These are phyloP conservation scores for Rhynchotus rufescens DNA, from an alignment of 2,797 vertebrate genomes.

Conservation along the genomic window DNA sequence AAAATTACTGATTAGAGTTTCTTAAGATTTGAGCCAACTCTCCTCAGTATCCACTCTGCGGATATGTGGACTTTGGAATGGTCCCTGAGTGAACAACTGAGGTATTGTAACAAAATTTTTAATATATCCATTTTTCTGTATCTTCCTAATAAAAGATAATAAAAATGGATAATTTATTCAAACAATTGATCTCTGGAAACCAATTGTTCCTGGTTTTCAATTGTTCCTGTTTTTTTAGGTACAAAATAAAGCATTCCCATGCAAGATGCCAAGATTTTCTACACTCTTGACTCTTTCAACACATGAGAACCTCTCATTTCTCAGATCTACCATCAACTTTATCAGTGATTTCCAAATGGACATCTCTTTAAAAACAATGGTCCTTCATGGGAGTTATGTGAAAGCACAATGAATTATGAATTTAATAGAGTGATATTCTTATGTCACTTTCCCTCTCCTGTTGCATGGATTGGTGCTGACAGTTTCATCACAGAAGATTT, in stretches of 20 bases:
- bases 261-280: background rate
- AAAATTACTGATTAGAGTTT: background rate
- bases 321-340: background rate
- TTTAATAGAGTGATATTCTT: background rate
- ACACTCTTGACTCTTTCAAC: fast-evolving
- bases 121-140: background rate
- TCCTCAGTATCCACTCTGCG: background rate
- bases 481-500: background rate
- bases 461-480: slow-evolving; percentile 22
- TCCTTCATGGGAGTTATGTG: background rate
- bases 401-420: background rate
- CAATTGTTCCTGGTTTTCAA: background rate
- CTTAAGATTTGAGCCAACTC: background rate
- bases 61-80: background rate
- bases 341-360: background rate
- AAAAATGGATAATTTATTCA: background rate
- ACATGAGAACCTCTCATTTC: background rate
- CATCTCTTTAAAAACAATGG: background rate
- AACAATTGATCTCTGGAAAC: background rate
- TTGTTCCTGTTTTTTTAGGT: background rate
- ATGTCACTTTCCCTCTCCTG: background rate
- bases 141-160: background rate
- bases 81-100: background rate
- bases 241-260: background rate
- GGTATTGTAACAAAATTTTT: background rate